Conservation (phyloP, 1,140 invertebrate genomes). For the Eurosta solidaginis region DNA sequence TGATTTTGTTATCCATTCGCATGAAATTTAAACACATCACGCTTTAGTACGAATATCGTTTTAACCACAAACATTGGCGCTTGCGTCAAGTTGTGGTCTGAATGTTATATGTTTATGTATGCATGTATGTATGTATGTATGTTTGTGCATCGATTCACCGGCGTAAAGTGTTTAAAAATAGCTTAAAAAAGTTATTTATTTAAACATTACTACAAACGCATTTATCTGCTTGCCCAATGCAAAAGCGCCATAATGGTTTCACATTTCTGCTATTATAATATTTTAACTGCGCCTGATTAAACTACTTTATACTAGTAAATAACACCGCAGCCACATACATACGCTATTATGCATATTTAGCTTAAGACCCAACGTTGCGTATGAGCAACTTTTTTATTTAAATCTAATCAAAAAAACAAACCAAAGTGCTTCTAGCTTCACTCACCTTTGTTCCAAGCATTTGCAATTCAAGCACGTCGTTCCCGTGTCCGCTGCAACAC, state of each 20-base stretch:
- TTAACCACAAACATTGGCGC: neutral
- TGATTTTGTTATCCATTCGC: neutral
- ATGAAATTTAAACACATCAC: neutral
- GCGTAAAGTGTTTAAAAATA: neutral
- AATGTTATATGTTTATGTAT: neutral
- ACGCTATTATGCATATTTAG: neutral
- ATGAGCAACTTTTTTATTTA: conserved; percentile 21
- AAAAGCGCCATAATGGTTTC: neutral
- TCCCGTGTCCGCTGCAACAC: neutral
- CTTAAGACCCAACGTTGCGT: neutral
- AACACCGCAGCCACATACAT: neutral
- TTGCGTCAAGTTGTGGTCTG: neutral
- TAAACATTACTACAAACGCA: neutral
- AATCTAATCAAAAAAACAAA: neutral
- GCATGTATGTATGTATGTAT: neutral
- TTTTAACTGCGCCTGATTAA: neutral
- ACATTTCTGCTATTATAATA: neutral
- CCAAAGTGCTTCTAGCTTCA: neutral
- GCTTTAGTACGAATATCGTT: neutral
- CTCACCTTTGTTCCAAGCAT: conserved; percentile 47
- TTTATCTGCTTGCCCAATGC: neutral
- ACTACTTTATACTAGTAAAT: neutral
- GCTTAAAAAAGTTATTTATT: neutral
- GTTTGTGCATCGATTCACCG: neutral
- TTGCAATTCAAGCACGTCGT: neutral